phyloP scores from a whole-genome alignment of 2,797 vertebrate genomes.

The Phaenicophaeus curvirostris region DNA sequence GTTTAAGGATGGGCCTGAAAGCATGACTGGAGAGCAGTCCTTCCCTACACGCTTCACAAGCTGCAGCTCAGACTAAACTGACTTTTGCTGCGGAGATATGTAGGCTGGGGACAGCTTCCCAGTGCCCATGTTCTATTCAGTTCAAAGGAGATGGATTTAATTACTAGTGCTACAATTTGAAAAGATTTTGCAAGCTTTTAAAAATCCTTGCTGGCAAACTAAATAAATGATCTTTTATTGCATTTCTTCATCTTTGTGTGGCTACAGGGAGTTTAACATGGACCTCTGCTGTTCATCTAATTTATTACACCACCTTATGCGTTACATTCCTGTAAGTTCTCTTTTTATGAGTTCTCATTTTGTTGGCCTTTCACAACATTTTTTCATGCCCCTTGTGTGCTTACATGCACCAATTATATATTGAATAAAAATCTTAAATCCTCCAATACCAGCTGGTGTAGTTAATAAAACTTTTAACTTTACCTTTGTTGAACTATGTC shows the following conservation, averaged over 20 bases:
- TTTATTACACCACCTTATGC: constrained; percentile 52
- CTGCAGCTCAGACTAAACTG: not conserved
- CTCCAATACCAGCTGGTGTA: constrained; percentile 52
- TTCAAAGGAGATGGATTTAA: constrained; percentile 20
- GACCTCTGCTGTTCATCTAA: constrained; percentile 78
- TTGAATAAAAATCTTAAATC: constrained; percentile 57
- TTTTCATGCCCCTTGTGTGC: constrained; percentile 54
- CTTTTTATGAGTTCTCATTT: not conserved
- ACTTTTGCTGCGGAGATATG: not conserved
- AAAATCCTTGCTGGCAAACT: not conserved
- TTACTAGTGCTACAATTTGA: not conserved
- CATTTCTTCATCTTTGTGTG: not conserved
- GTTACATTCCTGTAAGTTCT: not conserved
- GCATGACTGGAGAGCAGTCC: not conserved
- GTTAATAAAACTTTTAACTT: constrained; percentile 64
- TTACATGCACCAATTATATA: constrained; percentile 34
- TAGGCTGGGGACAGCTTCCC: not conserved
- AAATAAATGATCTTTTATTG: not conserved
- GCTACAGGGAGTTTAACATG: constrained; percentile 61
- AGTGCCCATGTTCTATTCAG: not conserved
- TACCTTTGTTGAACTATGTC: constrained; percentile 46
- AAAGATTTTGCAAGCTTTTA: constrained; percentile 17
- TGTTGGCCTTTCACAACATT: constrained; percentile 11
- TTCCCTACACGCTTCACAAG: not conserved
- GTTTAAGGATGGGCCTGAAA: not conserved